These are phyloP conservation scores for Latrodectus geometricus DNA, from an alignment of 1,140 invertebrate species.

Conservation along the genomic window DNA sequence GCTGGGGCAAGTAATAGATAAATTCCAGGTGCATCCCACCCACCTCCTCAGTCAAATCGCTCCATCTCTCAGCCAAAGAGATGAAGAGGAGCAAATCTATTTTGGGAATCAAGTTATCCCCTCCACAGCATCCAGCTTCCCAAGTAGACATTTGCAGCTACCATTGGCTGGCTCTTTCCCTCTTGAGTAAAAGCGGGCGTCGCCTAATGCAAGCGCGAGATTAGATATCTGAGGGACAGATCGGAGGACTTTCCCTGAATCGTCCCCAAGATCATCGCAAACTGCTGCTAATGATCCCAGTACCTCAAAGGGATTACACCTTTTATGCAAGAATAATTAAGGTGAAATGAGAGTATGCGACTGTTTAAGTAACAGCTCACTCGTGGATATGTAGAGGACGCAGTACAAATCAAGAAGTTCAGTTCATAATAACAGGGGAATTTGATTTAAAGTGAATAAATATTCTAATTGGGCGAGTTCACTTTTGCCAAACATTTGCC, in stretches of 20 bases:
- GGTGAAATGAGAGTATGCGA: no score
- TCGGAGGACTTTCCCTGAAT: neutral
- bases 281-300: no score
- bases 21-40: slow-evolving; percentile 23
- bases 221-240: neutral
- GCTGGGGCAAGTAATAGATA: slow-evolving; percentile 23
- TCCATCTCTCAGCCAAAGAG: neutral
- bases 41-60: slow-evolving; percentile 5
- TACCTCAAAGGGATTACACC: neutral
- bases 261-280: neutral
- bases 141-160: neutral
- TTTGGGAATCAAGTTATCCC: slow-evolving; percentile 42
- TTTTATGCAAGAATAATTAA: no score
- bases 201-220: neutral
- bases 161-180: neutral
- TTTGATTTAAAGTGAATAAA: no score
- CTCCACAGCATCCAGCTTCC: neutral
- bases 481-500: no score
- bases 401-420: no score
- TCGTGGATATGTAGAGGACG: no score
- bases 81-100: slow-evolving; percentile 42
- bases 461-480: no score
- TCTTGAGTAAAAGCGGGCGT: slow-evolving; percentile 1
- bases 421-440: no score
- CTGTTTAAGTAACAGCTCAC: no score